Base-by-base conservation (phyloP, 2,113 vertebrate genomes). In the Strix aluco region DNA sequence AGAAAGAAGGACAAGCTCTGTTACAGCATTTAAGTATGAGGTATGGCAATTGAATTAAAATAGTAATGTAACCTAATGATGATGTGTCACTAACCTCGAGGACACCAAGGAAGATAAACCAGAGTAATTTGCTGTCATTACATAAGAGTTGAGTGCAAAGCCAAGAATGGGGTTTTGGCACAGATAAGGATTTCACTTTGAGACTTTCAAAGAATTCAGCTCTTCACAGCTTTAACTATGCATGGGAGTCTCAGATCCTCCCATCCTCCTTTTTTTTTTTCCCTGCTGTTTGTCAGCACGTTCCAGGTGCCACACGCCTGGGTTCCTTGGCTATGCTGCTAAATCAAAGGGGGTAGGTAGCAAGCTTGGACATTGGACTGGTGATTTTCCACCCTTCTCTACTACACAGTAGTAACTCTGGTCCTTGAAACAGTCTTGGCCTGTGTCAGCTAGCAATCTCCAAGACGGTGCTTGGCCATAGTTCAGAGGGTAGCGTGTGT, bases 21-120 rank as follows among this genome's bases (percentile, higher is more conserved):
- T 94, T 78, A 52, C 38, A 69, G 78, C 77, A 40, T 40, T 81
- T 47, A 81, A 86, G 36, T 63, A 74, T 69, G 67, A 75, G 82
- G 20, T 75, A 57, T 40, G 51, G 81, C 74, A 59, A 22, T 59
- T 59, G 67, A 81, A 63, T 87, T 88, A 83, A 94, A 97, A 86
- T 84, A 92, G 86, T 79, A 96, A 80, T 0, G 21, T 88, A 87
- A 90, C 70, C 74, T 71, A 47, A 88, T 81, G 66, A 42, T 81
- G 86, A 83, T 97, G 88, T 96, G 94, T 97, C 88, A 96, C 71
- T 80, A 83, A 92, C 94, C 90, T 96, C 25, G 75, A 91, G 93
- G 89, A 87, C 66, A 84, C 71, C 9, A 15, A 29, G 47, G 67
- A 73, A 94, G 81, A 90, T 67, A 88, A 94, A 88, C 75, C 57